A percentile compares a stretch with the other conserved stretches of the same genome.
Evolutionary conservation across 1,140 invertebrate genomes (phyloP).

Genomic region (Drosophila ficusphila): DNA sequence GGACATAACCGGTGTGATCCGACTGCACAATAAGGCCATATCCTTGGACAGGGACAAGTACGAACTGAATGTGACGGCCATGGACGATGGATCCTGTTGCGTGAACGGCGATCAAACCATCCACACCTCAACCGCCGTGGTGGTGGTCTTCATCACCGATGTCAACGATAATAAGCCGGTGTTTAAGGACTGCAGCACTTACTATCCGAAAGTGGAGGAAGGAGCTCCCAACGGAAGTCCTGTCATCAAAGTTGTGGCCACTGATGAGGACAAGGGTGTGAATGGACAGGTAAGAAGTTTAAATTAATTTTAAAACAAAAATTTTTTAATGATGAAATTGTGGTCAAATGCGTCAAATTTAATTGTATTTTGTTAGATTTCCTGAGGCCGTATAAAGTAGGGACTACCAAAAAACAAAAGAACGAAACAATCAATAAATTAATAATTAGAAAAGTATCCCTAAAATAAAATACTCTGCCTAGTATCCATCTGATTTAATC

Average conservation of each 20-base stretch:
- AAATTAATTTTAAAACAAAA: not conserved
- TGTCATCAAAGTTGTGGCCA: conserved; percentile 96
- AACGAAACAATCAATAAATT: not conserved
- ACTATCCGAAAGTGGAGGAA: conserved; percentile 96
- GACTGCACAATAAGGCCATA: conserved; percentile 93
- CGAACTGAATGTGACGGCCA: conserved; percentile 96
- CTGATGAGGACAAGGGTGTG: conserved; percentile 96
- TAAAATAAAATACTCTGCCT: too few species aligned
- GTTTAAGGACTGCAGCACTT: conserved; percentile 96
- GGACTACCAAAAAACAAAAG: not conserved
- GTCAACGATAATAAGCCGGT: conserved; percentile 98
- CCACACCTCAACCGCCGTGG: conserved; percentile 97
- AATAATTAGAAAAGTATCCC: too few species aligned
- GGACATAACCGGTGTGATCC: conserved; percentile 97
- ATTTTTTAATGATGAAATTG: too few species aligned
- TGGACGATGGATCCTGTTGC: conserved; percentile 97
- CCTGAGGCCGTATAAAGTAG: too few species aligned
- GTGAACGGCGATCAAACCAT: conserved; percentile 92
- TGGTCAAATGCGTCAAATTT: too few species aligned
- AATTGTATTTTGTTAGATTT: too few species aligned
- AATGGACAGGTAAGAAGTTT: conserved; percentile 90
- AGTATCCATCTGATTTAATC: not conserved
- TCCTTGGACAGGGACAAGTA: conserved; percentile 95
- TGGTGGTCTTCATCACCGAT: conserved; percentile 98
- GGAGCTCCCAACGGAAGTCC: conserved; percentile 96